These are phyloP conservation scores for Ennomos fuscantarius DNA, from an alignment of 2,888 invertebrate species.

Conservation along the genomic window DNA sequence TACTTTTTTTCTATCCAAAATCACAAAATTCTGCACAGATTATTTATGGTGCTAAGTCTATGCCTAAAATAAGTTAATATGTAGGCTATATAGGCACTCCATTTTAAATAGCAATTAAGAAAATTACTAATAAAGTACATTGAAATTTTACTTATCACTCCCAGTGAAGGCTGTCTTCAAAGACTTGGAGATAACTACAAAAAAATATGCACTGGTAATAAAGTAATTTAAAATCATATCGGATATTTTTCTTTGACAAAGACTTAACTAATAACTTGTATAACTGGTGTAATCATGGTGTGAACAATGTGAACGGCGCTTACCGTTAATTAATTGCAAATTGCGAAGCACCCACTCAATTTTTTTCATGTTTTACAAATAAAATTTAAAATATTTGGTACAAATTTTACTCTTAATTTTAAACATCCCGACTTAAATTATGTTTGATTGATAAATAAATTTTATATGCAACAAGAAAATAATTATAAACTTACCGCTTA, in stretches of 20 bases:
- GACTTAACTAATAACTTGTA: too few relatives aligned
- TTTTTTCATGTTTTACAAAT: not conserved
- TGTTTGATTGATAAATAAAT: not conserved
- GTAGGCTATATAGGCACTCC: too few relatives aligned
- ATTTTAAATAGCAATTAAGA: not conserved
- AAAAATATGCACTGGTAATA: constrained; percentile 7
- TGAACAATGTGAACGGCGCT: not conserved
- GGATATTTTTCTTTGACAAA: too few relatives aligned
- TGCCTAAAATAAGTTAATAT: too few relatives aligned
- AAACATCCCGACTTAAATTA: too few relatives aligned
- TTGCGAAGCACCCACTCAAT: not conserved
- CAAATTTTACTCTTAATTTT: too few relatives aligned
- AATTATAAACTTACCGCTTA: constrained; percentile 62
- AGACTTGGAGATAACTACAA: constrained; percentile 43
- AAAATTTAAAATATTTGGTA: too few relatives aligned
- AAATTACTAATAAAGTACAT: not conserved
- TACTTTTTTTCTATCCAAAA: too few relatives aligned
- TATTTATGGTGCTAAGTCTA: too few relatives aligned
- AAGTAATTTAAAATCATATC: too few relatives aligned
- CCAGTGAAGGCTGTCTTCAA: constrained; percentile 31
- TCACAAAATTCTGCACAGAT: too few relatives aligned
- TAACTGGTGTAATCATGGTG: too few relatives aligned
- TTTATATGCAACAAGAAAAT: not conserved
- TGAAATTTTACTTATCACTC: constrained; percentile 29
- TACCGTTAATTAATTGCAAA: constrained; percentile 1